Evolutionary conservation across 2,888 invertebrate species (phyloP).

Genomic region (Thera obeliscata): DNA sequence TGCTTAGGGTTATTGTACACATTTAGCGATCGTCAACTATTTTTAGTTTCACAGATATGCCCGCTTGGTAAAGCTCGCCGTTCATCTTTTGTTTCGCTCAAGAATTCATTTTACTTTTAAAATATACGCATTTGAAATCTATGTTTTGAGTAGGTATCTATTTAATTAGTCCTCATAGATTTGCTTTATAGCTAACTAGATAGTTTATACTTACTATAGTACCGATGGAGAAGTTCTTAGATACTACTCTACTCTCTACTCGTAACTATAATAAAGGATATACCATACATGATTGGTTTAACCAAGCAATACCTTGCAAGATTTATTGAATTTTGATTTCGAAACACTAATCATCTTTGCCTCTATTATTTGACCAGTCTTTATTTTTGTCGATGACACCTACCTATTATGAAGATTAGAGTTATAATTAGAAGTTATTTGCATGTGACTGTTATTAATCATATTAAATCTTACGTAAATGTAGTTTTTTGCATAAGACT

Average conservation of each 20-base stretch:
- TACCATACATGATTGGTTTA: neutral
- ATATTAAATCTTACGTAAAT: constrained; percentile 30
- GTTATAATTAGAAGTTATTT: constrained; percentile 34
- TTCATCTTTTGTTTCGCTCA: neutral
- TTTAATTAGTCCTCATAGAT: too few species aligned
- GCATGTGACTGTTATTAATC: constrained; percentile 35
- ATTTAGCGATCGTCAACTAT: constrained; percentile 3
- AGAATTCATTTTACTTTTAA: neutral
- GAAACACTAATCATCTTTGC: constrained; percentile 23
- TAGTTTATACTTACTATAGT: too few species aligned
- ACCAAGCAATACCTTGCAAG: constrained; percentile 2
- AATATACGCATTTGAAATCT: too few species aligned
- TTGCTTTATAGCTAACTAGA: too few species aligned
- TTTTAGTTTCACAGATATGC: constrained; percentile 2
- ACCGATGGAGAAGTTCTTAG: too few species aligned
- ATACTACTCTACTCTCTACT: too few species aligned
- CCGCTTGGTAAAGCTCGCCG: neutral
- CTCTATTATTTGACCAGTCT: constrained; percentile 28
- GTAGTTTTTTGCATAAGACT: constrained; percentile 18
- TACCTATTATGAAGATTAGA: constrained; percentile 31
- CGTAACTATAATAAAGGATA: too few species aligned
- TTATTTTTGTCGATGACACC: constrained; percentile 41
- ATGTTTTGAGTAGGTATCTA: too few species aligned
- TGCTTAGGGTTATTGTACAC: constrained; percentile 1
- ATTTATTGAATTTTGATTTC: constrained; percentile 31